Base-by-base conservation (phyloP, 53 echinoderm and acorn worm genomes). In the Mesocentrotus franciscanus region DNA sequence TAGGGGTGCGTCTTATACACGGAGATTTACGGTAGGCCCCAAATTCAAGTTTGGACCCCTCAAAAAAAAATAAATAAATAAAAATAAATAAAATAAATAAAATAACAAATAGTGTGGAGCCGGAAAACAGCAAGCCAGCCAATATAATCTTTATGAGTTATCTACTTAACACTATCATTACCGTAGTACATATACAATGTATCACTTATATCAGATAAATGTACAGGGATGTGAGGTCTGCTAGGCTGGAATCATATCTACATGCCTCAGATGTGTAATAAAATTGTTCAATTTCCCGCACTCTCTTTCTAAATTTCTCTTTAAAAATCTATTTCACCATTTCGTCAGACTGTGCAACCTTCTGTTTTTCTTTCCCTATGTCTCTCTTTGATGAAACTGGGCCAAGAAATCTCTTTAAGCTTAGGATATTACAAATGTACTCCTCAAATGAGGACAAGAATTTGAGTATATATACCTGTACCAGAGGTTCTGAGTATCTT, bases 401-500 rank as follows among this genome's bases (percentile, higher is more conserved):
- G 17, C 36, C 13, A 39, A 17, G 13, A 35, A 3, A 79, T 79
- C 15, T 79, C 35, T 79, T 36, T 0, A 39, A 79, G 39, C 8
- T 39, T 20, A 27, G 42, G 33, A 39, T 39, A 81, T 81, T 39
- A 36, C 39, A 39, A 1, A 39, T 79, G 20, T 39, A 39, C 15
- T 81, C 42, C 20, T 36, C 33, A 11, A 81, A 81, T 49, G 32
- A 29, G 29, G 74, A 74, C 24, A 74, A 29, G 36, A 5, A 36
- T 39, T 36, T 81, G 2, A 13, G 5, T 34, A 78, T 20, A 94
- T 95, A 62, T 75, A 97, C 97, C 97, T 97, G 89, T 94, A 97
- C 97, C 97, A 97, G 24, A 97, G 72, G 85, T 96, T 97, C 57
- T 96, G 17, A 18, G 85, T 95, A 55, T 97, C 60, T 29, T 96